phyloP scores from a whole-genome alignment of 2,797 vertebrate genomes.

The Poecile montanus region DNA sequence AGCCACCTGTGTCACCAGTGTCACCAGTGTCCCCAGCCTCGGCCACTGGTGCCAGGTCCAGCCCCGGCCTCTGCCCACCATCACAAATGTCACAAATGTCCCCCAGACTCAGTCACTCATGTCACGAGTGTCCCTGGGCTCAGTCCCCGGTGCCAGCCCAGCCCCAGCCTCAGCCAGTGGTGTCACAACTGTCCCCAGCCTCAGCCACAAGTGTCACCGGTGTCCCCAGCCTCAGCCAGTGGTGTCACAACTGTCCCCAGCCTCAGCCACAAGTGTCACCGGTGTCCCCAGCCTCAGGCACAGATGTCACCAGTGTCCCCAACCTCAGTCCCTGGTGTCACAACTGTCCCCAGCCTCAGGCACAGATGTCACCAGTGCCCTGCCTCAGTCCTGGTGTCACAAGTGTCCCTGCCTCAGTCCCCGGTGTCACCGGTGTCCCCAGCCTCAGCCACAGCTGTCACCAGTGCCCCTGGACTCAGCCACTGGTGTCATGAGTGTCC shows the following conservation, averaged over 20 bases:
- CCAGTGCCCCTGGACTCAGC: not conserved
- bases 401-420: rapidly evolving
- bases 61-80: too few relatives aligned
- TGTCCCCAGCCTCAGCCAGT: not conserved
- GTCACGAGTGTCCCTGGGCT: rapidly evolving
- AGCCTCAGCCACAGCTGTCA: not conserved
- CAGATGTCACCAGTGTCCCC: not conserved
- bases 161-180: not conserved
- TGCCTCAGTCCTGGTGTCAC: not conserved
- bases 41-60: too few relatives aligned
- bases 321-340: not conserved
- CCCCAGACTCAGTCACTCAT: not conserved
- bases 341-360: too few relatives aligned
- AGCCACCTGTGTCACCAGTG: not conserved
- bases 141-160: not conserved
- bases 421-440: not conserved
- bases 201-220: too few relatives aligned
- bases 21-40: too few relatives aligned
- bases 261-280: too few relatives aligned
- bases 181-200: too few relatives aligned
- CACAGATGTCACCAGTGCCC: not conserved
- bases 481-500: too few relatives aligned
- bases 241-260: too few relatives aligned
- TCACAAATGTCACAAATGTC: too few relatives aligned
- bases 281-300: too few relatives aligned